Evolutionary conservation across 2,797 vertebrate genomes (phyloP), one percentile per base, ranked within the genome.

Genomic region (Coreius guichenoti): DNA sequence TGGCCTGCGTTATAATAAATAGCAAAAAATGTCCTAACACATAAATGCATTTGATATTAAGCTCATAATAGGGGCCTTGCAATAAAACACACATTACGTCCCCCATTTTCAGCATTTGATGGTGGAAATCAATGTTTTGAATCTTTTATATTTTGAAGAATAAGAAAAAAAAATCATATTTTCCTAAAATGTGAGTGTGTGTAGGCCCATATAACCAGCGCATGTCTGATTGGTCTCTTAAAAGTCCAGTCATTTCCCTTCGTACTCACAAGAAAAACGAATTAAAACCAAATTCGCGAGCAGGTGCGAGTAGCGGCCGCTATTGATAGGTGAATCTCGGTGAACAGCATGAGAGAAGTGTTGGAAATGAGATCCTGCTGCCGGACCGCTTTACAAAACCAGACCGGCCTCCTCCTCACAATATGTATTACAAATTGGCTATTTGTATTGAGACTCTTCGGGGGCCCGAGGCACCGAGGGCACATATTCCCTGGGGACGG

Each of bases 401-500:
- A 76, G 77, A 21, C 49, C 70, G 13, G 23, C 82, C 86, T 76
- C 84, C 81, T 75, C 73, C 82, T 82, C 72, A 76, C 81, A 88
- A 87, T 86, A 87, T 84, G 80, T 81, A 86, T 89, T 89, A 86
- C 87, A 88, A 89, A 88, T 89, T 82, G 83, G 54, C 78, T 80
- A 88, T 87, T 88, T 88, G 88, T 88, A 81, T 88, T 69, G 68
- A 82, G 86, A 65, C 86, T 80, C 83, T 87, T 90, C 83, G 80
- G 77, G 77, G 83, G 83, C 76, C 83, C 3, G 14, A 87, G 73
- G 70, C 80, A 86, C 72, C 39, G 83, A 82, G 83, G 78, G 80
- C 70, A 76, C 56, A 47, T 73, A 93, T 92, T 93, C 92, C 39
- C 87, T 92, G 92, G 95, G 92, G 82, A 70, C 8, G 33, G 29